Evolutionary conservation across 2,113 vertebrate species (phyloP), one percentile per base, ranked within the genome.

Genomic region (Campylomormyrus tamandua): DNA sequence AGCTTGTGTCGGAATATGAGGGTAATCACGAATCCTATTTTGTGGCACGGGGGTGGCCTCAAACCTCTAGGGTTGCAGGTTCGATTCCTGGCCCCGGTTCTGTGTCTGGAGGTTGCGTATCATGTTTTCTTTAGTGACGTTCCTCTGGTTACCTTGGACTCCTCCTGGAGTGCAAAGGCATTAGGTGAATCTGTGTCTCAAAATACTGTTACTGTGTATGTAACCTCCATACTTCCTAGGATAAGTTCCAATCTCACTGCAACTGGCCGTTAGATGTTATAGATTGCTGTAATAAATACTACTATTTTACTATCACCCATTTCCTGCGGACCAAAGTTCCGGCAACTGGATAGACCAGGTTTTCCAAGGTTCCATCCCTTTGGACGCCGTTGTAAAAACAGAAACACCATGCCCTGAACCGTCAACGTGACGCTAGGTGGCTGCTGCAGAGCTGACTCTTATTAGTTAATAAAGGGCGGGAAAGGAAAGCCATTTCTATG

Each of bases 401-500:
- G n/a, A 70, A 31, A 83, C 13, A 6, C 5, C 77, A 21, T 35
- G 17, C 31, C 15, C 15, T 83, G 80, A 21, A 83, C 39, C 17
- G 21, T 48, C 42, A 46, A 42, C 77, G 19, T 21, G 4, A 13
- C 8, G 77, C n/a, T 13, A 83, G 6, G 77, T 42, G n/a, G 83
- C 42, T 11, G 83, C 21, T n/a, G 39, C 19, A 24, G 45, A 84
- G 42, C 45, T n/a, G 42, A n/a, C 45, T 46, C 42, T 13, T 83
- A 83, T 83, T 83, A 83, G 35, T 83, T 84, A 84, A 84, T 83
- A 84, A 48, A 84, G 83, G 83, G 83, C 21, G 39, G 42, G 42
- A 48, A 84, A 46, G 10, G 45, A 46, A 84, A 84, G 39, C 83
- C 92, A 95, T 96, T 95, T 95, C 94, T 95, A 95, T 96, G 95